Evolutionary conservation across 2,888 invertebrate species (phyloP), one percentile per base, ranked within the genome.

Genomic region (Tenthredo mesomela): DNA sequence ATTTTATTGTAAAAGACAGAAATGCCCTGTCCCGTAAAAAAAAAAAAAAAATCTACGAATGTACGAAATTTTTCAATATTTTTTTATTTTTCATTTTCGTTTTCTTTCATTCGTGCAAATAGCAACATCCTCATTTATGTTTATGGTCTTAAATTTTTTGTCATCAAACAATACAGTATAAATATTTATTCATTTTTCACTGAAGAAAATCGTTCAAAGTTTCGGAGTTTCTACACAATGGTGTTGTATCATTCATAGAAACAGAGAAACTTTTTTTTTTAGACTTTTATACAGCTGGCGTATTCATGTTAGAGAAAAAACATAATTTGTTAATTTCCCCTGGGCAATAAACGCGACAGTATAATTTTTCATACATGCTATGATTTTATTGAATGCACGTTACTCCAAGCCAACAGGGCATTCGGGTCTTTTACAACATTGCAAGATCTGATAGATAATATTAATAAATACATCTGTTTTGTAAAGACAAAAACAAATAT

Each of bases 371-470:
- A 61, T 25, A 33, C 78, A 58, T 58, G 58, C 78, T 58, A n/a
- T 75, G 10, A 78, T 78, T 54, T 54, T 37, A 78, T 78, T 33
- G 9, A 33, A n/a, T 54, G 33, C 33, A 78, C 33, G 33, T 58
- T 78, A 78, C 54, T 78, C 18, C 78, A 78, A 78, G 54, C 50
- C 33, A 54, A 78, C 78, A 78, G 78, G 58, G 78, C 78, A 78
- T 78, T 78, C 15, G 50, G 78, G 33, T 78, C 33, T 54, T 75
- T 40, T 75, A 75, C 75, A 75, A 75, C 70, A 47, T 75, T 47
- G 47, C n/a, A 40, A 47, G 47, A 47, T 47, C 15, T 47, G 25
- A n/a, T 71, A 33, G n/a, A 37, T 37, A n/a, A 18, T 15, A 71
- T n/a, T n/a, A n/a, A n/a, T n/a, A n/a, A n/a, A 37, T 71, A n/a